Base-by-base conservation (phyloP, 2,888 invertebrate genomes). In the Diloba caeruleocephala region DNA sequence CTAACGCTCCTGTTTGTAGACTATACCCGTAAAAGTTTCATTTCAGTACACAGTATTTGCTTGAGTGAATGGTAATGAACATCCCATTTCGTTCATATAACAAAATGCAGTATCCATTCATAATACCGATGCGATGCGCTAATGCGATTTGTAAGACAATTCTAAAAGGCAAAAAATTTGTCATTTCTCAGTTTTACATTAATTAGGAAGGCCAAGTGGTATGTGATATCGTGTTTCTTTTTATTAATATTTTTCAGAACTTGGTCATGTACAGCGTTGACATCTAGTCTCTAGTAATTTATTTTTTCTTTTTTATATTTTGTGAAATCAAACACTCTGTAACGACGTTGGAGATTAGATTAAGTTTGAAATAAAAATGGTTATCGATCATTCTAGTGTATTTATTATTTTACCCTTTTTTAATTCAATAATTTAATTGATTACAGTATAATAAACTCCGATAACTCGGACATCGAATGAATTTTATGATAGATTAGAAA, bases 281-380 rank as follows among this genome's bases (percentile, higher is more conserved):
- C 82, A 72, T 90, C 92, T 92, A 92, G 92, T 92, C 92, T 86
- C 82, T 90, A 88, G 82, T 89, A 84, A 90, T 85, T 90, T 89
- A 89, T 89, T 88, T 80, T 83, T 79, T 75, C 71, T 81, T 78
- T 72, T 71, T 72, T 38, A 46, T 63, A 74, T 71, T 75, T 65
- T 73, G 71, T 70, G 64, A 63, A 73, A 77, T 71, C 69, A 70
- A 75, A 79, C 73, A 72, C 77, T 81, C 82, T 83, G 79, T 82
- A 82, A 85, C 62, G 72, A 86, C 79, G 87, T 89, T 87, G 84
- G 81, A 82, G 71, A 76, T 84, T 85, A 89, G 87, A 78, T 88
- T 90, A 90, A 90, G 89, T 91, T 90, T 86, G 78, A 78, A 89
- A 88, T 88, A 85, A 90, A 88, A 90, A 89, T 88, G 87, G 84